These are phyloP conservation scores for Diaprepes abbreviatus DNA, from an alignment of 2,888 invertebrate species.

Conservation along the genomic window DNA sequence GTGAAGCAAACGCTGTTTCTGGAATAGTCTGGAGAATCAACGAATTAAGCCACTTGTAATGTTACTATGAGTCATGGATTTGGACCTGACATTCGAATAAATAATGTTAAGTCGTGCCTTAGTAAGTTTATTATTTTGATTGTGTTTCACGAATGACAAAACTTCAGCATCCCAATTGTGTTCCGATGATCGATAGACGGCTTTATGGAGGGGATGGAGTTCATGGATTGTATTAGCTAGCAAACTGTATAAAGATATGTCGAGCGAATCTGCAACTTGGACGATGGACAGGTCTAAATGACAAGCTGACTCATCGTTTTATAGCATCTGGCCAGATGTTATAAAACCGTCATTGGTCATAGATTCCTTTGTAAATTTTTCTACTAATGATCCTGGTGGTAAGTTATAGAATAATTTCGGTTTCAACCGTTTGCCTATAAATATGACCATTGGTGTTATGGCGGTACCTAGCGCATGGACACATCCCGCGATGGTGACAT, in stretches of 20 bases:
- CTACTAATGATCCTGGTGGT: constrained; percentile 52
- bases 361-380: constrained; percentile 56
- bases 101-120: constrained; percentile 34
- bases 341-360: constrained; percentile 56
- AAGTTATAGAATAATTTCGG: constrained; percentile 51
- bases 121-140: constrained; percentile 28
- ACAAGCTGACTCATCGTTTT: constrained; percentile 56
- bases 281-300: constrained; percentile 59
- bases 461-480: constrained; percentile 55
- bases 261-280: constrained; percentile 53
- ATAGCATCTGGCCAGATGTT: constrained; percentile 20
- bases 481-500: constrained; percentile 59
- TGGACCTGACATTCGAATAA: constrained; percentile 31
- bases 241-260: constrained; percentile 59
- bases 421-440: constrained; percentile 56
- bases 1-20: not conserved
- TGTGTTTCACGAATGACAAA: constrained; percentile 24
- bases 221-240: constrained; percentile 61
- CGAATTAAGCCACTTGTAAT: constrained; percentile 38
- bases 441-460: constrained; percentile 59
- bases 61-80: constrained; percentile 35
- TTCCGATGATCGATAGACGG: constrained; percentile 13
- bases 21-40: too few species aligned
- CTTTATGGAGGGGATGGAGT: constrained; percentile 57
- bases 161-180: constrained; percentile 39